Percentiles rank a stretch among this genome's conserved stretches.
phyloP scores from a whole-genome alignment of 2,113 vertebrate genomes.

The Albula goreensis region DNA sequence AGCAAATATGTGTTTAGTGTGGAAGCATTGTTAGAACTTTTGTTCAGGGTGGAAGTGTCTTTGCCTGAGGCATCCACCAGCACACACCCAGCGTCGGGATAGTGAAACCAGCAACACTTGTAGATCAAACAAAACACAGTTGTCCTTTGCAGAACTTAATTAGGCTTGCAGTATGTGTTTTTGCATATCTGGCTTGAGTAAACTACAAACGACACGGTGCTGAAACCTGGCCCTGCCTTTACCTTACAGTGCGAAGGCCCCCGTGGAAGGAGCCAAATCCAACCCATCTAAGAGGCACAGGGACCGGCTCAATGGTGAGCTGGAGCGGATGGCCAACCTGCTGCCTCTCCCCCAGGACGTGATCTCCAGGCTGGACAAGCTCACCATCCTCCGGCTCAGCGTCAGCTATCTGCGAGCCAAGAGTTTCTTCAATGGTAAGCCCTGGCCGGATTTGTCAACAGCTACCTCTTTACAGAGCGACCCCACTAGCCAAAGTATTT shows the following conservation, averaged over 20 bases:
- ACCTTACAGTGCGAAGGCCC: constrained; percentile 67
- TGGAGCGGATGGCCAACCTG: constrained; percentile 80
- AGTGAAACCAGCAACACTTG: neutral
- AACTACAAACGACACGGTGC: neutral
- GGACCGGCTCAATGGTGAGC: constrained; percentile 79
- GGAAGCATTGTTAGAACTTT: neutral
- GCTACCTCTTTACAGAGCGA: neutral
- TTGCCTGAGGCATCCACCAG: neutral
- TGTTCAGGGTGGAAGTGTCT: neutral
- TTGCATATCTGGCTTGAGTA: neutral
- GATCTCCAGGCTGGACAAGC: constrained; percentile 82
- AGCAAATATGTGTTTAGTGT: neutral
- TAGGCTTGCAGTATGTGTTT: too few relatives aligned
- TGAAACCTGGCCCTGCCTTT: constrained; percentile 3
- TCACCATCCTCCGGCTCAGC: constrained; percentile 82
- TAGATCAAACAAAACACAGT: neutral
- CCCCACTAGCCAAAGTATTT: too few relatives aligned
- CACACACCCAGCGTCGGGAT: neutral
- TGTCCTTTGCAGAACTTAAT: neutral
- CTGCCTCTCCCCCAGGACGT: constrained; percentile 82
- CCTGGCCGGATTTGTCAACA: neutral
- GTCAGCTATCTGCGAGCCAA: constrained; percentile 85
- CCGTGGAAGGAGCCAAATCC: constrained; percentile 76
- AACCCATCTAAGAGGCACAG: constrained; percentile 85
- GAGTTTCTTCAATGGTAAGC: constrained; percentile 84